Percentiles rank a stretch among this genome's conserved stretches.
These are phyloP conservation scores for Camponotus floridanus DNA, from an alignment of 1,140 invertebrate genomes.

Conservation along the genomic window DNA sequence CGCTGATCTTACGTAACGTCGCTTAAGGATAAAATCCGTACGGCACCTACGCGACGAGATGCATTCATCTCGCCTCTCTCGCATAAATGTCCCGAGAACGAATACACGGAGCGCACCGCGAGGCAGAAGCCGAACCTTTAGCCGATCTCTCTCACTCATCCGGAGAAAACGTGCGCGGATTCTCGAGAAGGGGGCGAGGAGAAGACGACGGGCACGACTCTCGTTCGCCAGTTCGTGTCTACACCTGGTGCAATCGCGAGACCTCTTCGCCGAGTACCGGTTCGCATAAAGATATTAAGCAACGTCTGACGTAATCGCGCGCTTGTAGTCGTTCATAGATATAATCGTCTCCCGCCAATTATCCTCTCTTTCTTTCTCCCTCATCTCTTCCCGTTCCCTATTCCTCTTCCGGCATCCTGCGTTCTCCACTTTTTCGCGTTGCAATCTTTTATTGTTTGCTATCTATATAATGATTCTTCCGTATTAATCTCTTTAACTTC, in stretches of 20 bases:
- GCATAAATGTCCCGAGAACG: slow-evolving; percentile 47
- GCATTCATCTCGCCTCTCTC: slow-evolving; percentile 47
- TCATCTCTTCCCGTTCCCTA: slow-evolving; percentile 16
- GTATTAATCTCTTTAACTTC: not conserved
- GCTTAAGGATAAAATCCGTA: slow-evolving; percentile 36
- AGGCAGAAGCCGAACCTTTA: slow-evolving; percentile 45
- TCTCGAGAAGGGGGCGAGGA: slow-evolving; percentile 19
- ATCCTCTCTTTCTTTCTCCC: slow-evolving; percentile 36
- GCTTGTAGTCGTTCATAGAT: slow-evolving; percentile 57
- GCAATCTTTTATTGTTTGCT: not conserved
- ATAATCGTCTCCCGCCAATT: slow-evolving; percentile 50
- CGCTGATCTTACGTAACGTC: slow-evolving; percentile 21
- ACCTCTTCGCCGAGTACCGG: slow-evolving; percentile 60
- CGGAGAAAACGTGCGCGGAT: slow-evolving; percentile 55
- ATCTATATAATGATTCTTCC: not conserved
- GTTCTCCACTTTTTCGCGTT: slow-evolving; percentile 6
- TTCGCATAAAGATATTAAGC: slow-evolving; percentile 73
- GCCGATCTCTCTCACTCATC: slow-evolving; percentile 60
- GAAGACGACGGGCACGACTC: slow-evolving; percentile 37
- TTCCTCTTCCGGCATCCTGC: slow-evolving; percentile 38
- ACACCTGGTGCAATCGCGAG: slow-evolving; percentile 62
- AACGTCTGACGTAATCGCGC: slow-evolving; percentile 78
- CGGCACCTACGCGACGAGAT: slow-evolving; percentile 55
- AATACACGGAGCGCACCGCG: slow-evolving; percentile 34
- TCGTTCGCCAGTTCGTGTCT: slow-evolving; percentile 47